Percentiles rank a stretch among this genome's conserved stretches.
These are phyloP conservation scores for Teleogryllus oceanicus DNA, from an alignment of 2,888 invertebrate species.

Conservation along the genomic window DNA sequence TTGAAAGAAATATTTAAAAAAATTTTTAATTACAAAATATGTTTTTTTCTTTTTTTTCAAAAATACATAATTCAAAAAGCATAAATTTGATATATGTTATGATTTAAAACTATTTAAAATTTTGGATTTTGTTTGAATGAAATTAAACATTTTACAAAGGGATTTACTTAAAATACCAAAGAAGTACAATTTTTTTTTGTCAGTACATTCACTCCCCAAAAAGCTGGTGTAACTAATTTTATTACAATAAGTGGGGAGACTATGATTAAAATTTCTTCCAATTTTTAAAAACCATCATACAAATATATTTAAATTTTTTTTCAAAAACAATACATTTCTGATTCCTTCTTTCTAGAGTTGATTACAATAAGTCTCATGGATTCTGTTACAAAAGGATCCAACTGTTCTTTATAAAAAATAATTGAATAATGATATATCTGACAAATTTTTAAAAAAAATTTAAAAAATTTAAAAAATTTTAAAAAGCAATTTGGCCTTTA, in stretches of 20 bases:
- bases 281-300: background rate
- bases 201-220: background rate
- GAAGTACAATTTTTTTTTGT: background rate
- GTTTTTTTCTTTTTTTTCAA: background rate
- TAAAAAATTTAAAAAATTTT: background rate
- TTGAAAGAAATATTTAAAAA: too few species aligned
- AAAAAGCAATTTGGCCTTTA: slow-evolving; percentile 18
- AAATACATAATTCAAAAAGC: slow-evolving; percentile 10
- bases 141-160: slow-evolving; percentile 2
- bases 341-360: background rate
- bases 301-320: too few species aligned
- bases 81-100: slow-evolving; percentile 2
- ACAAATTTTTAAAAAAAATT: too few species aligned
- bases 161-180: background rate
- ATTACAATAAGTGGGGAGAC: background rate
- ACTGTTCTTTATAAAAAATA: slow-evolving; percentile 1
- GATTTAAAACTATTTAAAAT: background rate
- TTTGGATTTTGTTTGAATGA: background rate
- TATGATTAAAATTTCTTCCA: background rate
- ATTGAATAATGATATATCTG: slow-evolving; percentile 18
- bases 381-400: slow-evolving; percentile 1
- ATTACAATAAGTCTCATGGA: background rate
- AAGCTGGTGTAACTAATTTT: background rate
- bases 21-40: background rate
- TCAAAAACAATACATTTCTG: slow-evolving; percentile 3